Percentiles rank a stretch among this genome's conserved stretches.
phyloP scores from a whole-genome alignment of 1,140 invertebrate genomes.

The Diorhabda sublineata region DNA sequence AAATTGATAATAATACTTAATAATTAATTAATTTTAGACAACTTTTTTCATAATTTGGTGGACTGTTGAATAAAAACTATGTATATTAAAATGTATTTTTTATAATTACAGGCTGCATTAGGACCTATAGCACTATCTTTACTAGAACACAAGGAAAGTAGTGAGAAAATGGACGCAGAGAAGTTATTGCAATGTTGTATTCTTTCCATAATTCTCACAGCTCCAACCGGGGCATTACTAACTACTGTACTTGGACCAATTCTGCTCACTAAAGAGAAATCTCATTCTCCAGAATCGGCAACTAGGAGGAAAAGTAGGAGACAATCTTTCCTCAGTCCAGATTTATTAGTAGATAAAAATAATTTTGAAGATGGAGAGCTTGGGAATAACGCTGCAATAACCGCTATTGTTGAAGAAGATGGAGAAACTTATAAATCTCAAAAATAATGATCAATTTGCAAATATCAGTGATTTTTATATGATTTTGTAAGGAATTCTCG shows the following conservation, averaged over 20 bases:
- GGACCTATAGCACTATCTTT: slow-evolving; percentile 73
- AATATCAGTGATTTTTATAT: too few species aligned
- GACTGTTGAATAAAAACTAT: too few species aligned
- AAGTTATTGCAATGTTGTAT: slow-evolving; percentile 71
- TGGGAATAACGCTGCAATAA: neutral
- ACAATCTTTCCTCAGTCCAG: slow-evolving; percentile 2
- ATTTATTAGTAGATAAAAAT: neutral
- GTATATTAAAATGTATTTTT: neutral
- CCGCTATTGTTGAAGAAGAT: neutral
- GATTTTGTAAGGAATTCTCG: too few species aligned
- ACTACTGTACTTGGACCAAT: slow-evolving; percentile 76
- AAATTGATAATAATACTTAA: too few species aligned
- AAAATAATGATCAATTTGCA: too few species aligned
- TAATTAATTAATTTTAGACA: too few species aligned
- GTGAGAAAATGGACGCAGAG: slow-evolving; percentile 53
- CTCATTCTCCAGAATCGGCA: slow-evolving; percentile 56
- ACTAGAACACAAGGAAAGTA: slow-evolving; percentile 49
- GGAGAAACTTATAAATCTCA: neutral
- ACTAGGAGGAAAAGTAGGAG: slow-evolving; percentile 66
- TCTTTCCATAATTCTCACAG: slow-evolving; percentile 87
- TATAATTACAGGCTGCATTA: slow-evolving; percentile 65
- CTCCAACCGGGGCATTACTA: slow-evolving; percentile 82
- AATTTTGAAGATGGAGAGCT: neutral
- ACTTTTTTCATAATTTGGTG: too few species aligned
- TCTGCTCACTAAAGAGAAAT: slow-evolving; percentile 66